These are phyloP conservation scores for Drosophila murphyi DNA, from an alignment of 1,140 invertebrate genomes.

Conservation along the genomic window DNA sequence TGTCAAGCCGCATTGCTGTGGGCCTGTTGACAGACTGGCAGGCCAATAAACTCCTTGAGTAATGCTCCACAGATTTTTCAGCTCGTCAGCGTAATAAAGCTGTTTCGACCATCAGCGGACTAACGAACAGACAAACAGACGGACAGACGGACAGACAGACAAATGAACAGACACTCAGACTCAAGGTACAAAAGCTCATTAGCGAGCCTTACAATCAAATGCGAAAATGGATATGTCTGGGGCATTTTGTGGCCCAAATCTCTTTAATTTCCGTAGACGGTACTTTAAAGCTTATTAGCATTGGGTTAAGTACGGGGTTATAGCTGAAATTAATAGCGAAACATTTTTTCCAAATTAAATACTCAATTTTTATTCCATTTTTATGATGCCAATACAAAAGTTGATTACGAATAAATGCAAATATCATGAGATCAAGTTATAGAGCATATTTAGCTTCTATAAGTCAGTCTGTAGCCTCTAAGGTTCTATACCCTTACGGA, in stretches of 20 bases:
- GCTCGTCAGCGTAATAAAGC: constrained; percentile 79
- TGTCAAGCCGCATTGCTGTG: constrained; percentile 46
- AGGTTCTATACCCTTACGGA: too few species aligned
- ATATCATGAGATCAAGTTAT: too few species aligned
- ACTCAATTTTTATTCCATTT: not conserved
- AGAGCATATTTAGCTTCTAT: too few species aligned
- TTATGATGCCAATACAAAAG: not conserved
- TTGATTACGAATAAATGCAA: not conserved
- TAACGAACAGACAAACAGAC: not conserved
- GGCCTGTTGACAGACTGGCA: constrained; percentile 54
- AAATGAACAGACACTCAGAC: constrained; percentile 14
- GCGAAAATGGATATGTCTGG: constrained; percentile 36
- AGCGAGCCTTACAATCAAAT: constrained; percentile 47
- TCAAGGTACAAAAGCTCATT: constrained; percentile 63
- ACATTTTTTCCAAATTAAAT: not conserved
- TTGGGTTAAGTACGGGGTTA: not conserved
- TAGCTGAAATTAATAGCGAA: not conserved
- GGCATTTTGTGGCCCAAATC: constrained; percentile 4
- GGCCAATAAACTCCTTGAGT: constrained; percentile 78
- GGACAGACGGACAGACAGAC: not conserved
- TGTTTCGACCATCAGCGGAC: constrained; percentile 35
- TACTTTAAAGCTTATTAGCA: constrained; percentile 28
- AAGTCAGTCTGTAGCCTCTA: too few species aligned
- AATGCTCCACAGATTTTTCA: constrained; percentile 74
- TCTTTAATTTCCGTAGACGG: not conserved